phyloP scores from a whole-genome alignment of 2,888 invertebrate species.

The Noctua janthina region DNA sequence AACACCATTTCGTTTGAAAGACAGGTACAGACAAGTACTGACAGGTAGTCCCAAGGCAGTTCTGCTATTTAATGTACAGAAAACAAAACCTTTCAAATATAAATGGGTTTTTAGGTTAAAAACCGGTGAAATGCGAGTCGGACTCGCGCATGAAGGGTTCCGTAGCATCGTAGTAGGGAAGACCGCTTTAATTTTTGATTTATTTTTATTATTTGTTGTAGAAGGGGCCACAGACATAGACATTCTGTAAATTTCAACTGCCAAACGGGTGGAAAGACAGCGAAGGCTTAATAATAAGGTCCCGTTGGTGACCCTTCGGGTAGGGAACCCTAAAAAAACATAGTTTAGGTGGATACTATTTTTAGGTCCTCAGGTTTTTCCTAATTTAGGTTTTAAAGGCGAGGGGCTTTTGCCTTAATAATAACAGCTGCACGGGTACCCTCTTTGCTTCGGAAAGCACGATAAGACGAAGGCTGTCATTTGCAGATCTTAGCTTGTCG shows the following conservation, averaged over 20 bases:
- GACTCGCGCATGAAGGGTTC: too few relatives aligned
- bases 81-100: neutral
- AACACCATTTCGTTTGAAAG: conserved; percentile 25
- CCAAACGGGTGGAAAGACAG: too few relatives aligned
- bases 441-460: neutral
- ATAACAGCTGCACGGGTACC: neutral
- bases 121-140: too few relatives aligned
- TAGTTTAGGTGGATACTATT: neutral
- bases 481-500: neutral
- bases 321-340: too few relatives aligned
- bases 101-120: neutral
- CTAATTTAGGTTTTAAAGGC: neutral
- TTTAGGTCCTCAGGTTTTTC: neutral
- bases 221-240: too few relatives aligned
- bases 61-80: neutral
- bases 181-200: too few relatives aligned
- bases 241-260: too few relatives aligned
- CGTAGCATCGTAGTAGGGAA: too few relatives aligned
- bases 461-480: neutral
- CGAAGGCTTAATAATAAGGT: too few relatives aligned
- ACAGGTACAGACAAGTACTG: conserved; percentile 13
- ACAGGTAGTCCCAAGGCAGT: neutral
- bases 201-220: too few relatives aligned
- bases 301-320: too few relatives aligned
- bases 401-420: neutral